Evolutionary conservation across 1,140 invertebrate genomes (phyloP).

Genomic region (Zaprionus vittiger): DNA sequence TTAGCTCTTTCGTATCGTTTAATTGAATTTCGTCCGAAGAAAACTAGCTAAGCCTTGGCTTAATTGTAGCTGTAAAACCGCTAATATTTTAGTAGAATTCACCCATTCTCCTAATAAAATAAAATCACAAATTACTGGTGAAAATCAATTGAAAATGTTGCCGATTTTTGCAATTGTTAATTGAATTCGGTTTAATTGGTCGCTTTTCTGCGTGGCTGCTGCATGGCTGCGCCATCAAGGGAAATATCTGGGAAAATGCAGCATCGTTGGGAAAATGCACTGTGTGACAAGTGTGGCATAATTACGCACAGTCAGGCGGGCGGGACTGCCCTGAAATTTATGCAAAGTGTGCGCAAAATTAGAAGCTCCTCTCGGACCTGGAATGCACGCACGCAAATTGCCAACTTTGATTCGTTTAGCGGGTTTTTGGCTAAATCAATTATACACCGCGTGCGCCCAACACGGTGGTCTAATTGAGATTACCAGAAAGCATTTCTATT

Average conservation of each 20-base stretch:
- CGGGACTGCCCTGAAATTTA: constrained; percentile 53
- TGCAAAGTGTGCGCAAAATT: constrained; percentile 72
- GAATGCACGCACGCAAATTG: constrained; percentile 51
- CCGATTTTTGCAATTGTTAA: constrained; percentile 24
- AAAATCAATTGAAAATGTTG: constrained; percentile 7
- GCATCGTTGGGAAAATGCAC: constrained; percentile 14
- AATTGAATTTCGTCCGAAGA: neutral
- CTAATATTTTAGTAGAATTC: neutral
- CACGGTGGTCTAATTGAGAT: constrained; percentile 62
- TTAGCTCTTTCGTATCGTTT: too few species aligned
- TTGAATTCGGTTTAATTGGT: constrained; percentile 38
- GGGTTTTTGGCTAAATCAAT: constrained; percentile 77
- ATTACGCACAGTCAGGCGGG: constrained; percentile 51
- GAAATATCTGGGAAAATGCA: constrained; percentile 33
- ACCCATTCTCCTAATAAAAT: neutral
- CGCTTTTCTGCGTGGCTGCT: constrained; percentile 11
- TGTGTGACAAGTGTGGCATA: constrained; percentile 72
- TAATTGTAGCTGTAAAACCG: neutral
- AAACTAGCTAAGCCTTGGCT: neutral
- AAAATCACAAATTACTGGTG: neutral
- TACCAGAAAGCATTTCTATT: constrained; percentile 8
- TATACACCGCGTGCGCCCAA: constrained; percentile 54
- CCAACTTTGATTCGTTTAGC: constrained; percentile 69
- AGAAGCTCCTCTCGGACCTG: constrained; percentile 49
- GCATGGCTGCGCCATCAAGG: neutral